phyloP scores from a whole-genome alignment of 2,888 invertebrate genomes.

The Phyto melanocephala region DNA sequence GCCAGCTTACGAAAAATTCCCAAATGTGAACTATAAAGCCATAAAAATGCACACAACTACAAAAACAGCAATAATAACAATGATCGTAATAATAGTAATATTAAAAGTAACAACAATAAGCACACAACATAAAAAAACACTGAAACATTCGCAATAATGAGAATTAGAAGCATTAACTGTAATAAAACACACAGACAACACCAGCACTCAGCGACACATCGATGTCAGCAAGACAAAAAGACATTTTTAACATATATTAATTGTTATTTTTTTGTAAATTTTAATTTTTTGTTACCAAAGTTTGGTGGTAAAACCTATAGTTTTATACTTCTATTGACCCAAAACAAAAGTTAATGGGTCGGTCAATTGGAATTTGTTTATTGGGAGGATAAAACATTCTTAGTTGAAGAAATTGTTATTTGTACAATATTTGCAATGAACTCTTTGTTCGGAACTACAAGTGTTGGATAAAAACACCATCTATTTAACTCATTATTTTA shows the following conservation, averaged over 20 bases:
- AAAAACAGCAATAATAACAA: background rate
- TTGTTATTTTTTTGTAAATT: background rate
- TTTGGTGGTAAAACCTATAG: background rate
- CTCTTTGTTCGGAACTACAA: too few relatives aligned
- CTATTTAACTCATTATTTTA: too few relatives aligned
- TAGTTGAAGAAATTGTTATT: too few relatives aligned
- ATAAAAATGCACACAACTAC: slow-evolving; percentile 51
- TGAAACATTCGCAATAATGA: slow-evolving; percentile 46
- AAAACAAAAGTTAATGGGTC: background rate
- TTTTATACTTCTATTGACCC: background rate
- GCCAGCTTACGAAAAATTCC: slow-evolving; percentile 54
- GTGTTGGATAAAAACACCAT: too few relatives aligned
- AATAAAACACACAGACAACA: slow-evolving; percentile 26
- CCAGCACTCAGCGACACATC: background rate
- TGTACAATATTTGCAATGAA: too few relatives aligned
- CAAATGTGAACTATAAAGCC: slow-evolving; percentile 59
- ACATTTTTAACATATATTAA: slow-evolving; percentile 14
- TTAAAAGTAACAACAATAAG: slow-evolving; percentile 32
- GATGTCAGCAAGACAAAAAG: background rate
- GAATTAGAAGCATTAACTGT: slow-evolving; percentile 50
- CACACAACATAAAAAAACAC: slow-evolving; percentile 6
- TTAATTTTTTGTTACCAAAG: background rate
- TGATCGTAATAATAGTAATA: background rate
- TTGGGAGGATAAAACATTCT: background rate
- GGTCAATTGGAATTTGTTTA: background rate